Conservation (phyloP, 2,113 vertebrate genomes). For the Micronycteris hirsuta region DNA sequence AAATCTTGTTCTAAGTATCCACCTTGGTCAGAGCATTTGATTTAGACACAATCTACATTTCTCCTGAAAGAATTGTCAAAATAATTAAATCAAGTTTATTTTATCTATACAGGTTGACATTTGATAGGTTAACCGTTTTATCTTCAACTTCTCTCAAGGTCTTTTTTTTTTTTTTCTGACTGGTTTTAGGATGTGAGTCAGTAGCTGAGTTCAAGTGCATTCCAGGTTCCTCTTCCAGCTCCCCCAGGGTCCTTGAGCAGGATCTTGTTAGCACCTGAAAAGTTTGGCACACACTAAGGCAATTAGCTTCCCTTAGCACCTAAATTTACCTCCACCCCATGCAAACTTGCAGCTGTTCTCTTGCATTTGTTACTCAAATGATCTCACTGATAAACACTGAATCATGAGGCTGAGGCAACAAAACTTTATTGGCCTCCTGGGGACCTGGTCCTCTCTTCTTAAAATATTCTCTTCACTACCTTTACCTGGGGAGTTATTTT, state of each 20-base stretch:
- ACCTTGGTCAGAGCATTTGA: neutral
- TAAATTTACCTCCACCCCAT: slow-evolving; percentile 60
- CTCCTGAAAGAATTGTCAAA: neutral
- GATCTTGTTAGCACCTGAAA: slow-evolving; percentile 65
- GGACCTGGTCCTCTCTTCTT: neutral
- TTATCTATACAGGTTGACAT: neutral
- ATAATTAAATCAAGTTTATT: neutral
- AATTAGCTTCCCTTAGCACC: slow-evolving; percentile 63
- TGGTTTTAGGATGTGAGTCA: neutral
- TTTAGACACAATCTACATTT: neutral
- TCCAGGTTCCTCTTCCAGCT: neutral
- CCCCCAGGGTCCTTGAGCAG: neutral
- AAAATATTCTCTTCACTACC: neutral
- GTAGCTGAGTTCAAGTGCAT: neutral
- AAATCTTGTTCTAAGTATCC: neutral
- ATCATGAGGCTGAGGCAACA: slow-evolving; percentile 18
- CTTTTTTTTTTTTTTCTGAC: neutral
- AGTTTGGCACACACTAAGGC: slow-evolving; percentile 39
- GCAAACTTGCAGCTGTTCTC: slow-evolving; percentile 57
- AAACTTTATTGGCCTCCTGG: slow-evolving; percentile 8
- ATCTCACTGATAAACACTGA: slow-evolving; percentile 45
- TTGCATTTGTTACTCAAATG: slow-evolving; percentile 51
- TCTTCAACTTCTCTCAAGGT: neutral
- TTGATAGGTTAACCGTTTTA: neutral
- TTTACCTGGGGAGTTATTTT: neutral